Conservation (phyloP, 2,888 invertebrate species). For the Tridacna crocea region DNA sequence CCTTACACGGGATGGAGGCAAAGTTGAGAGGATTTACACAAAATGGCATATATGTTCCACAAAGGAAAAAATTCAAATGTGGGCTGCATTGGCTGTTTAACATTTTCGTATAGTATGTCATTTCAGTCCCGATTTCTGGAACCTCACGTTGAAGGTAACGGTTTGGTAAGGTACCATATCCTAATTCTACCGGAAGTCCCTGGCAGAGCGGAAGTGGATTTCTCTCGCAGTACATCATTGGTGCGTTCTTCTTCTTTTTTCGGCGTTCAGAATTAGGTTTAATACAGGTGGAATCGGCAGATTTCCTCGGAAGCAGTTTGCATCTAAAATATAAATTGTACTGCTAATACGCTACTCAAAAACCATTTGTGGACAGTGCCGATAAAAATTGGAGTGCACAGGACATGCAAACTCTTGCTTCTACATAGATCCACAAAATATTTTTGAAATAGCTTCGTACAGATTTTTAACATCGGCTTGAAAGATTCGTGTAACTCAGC, state of each 20-base stretch:
- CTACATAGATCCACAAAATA: no score
- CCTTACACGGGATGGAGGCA: conserved; percentile 72
- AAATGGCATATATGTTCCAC: conserved; percentile 74
- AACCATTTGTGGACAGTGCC: background rate
- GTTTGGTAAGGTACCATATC: conserved; percentile 73
- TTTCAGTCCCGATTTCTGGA: conserved; percentile 64
- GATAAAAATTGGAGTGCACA: no score
- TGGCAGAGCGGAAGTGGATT: conserved; percentile 71
- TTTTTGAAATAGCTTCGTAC: no score
- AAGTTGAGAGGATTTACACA: conserved; percentile 56
- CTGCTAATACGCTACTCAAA: background rate
- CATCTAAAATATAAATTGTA: conserved; percentile 34
- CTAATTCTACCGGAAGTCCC: conserved; percentile 60
- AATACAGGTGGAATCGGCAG: conserved; percentile 22
- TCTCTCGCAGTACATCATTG: conserved; percentile 63
- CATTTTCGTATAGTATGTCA: conserved; percentile 68
- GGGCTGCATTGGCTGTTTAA: conserved; percentile 66
- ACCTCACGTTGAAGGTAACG: conserved; percentile 72
- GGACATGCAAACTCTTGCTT: no score
- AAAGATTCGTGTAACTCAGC: no score
- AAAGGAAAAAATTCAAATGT: conserved; percentile 70
- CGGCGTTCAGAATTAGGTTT: conserved; percentile 20
- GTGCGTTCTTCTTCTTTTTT: background rate
- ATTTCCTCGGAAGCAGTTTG: conserved; percentile 10
- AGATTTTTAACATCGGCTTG: no score